Percentiles rank a stretch among this genome's conserved stretches.
Evolutionary conservation across 2,113 vertebrate genomes (phyloP).

Genomic region (Sceloporus tristichus): DNA sequence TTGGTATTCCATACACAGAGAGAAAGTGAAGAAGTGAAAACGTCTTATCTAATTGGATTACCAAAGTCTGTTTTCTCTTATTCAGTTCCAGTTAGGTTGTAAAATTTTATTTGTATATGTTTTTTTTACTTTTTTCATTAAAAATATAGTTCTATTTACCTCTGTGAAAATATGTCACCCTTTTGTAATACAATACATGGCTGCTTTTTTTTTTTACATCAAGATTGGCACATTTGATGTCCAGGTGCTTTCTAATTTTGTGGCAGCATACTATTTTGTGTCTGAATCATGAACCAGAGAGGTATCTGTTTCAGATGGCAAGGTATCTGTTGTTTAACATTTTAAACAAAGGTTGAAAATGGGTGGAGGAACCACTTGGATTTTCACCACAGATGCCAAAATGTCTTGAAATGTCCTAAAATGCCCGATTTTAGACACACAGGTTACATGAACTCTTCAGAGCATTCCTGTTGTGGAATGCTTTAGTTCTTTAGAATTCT

Average conservation of each 20-base stretch:
- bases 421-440: not conserved
- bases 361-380: not conserved
- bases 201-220: not conserved
- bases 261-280: not conserved
- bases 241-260: not conserved
- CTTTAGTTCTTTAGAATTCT: not conserved
- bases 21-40: not conserved
- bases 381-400: not conserved
- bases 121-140: not conserved
- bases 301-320: not conserved
- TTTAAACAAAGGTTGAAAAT: not conserved
- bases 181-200: slow-evolving; percentile 1
- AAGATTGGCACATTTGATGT: not conserved
- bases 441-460: not conserved
- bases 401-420: not conserved
- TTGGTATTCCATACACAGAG: not conserved
- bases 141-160: not conserved
- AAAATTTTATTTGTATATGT: not conserved
- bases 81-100: not conserved
- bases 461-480: not conserved
- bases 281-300: not conserved
- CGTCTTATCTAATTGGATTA: not conserved
- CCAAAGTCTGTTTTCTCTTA: not conserved
- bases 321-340: not conserved
- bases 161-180: not conserved